Evolutionary conservation across 2,797 vertebrate species (phyloP).

Genomic region (Botia kubotai): DNA sequence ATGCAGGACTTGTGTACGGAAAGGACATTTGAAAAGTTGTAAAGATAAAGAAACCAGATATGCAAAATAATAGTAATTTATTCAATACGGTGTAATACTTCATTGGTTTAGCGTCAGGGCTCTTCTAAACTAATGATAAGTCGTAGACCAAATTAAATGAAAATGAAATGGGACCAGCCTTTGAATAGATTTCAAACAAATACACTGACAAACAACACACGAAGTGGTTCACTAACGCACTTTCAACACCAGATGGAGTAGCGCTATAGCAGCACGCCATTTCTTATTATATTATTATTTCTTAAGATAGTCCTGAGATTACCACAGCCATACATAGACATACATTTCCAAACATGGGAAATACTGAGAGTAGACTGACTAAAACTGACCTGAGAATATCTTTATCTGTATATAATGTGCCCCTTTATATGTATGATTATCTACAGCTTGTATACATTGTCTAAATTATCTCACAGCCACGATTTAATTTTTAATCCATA

Average conservation of each 20-base stretch:
- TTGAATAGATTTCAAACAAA: not conserved
- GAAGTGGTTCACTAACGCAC: not conserved
- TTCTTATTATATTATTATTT: no score
- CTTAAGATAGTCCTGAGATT: not conserved
- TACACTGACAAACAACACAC: no score
- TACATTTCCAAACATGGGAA: not conserved
- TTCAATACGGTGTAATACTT: no score
- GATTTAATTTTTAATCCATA: no score
- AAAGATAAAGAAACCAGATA: no score
- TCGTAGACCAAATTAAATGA: no score
- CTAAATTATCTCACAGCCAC: no score
- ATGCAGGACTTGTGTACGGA: not conserved
- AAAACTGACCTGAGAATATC: not conserved
- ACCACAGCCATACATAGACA: not conserved
- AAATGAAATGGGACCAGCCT: no score
- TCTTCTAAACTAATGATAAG: not conserved
- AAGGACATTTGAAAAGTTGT: no score
- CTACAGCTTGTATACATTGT: no score
- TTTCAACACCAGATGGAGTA: conserved; percentile 28
- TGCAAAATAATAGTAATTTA: no score
- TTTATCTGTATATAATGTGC: not conserved
- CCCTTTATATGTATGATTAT: not conserved
- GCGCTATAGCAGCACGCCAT: not conserved
- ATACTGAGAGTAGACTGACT: not conserved
- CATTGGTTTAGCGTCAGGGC: not conserved